phyloP scores from a whole-genome alignment of 2,888 invertebrate genomes.

The Coecobrya sp. region DNA sequence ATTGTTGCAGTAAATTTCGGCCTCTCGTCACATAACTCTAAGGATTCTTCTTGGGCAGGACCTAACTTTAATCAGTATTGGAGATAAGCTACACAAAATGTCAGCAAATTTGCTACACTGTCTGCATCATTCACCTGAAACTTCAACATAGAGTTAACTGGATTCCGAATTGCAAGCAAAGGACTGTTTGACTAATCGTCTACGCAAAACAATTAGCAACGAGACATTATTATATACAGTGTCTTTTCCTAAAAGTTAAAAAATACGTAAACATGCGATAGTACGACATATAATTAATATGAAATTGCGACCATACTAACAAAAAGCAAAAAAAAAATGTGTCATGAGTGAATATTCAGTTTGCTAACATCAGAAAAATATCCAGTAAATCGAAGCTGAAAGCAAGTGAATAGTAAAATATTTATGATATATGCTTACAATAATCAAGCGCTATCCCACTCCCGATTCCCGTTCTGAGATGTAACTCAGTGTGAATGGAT shows the following conservation, averaged over 20 bases:
- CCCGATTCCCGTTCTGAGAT: background rate
- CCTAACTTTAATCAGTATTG: conserved; percentile 43
- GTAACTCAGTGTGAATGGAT: background rate
- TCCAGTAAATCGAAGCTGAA: background rate
- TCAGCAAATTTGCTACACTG: background rate
- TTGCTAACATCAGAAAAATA: background rate
- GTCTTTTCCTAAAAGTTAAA: too few relatives aligned
- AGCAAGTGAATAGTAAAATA: background rate
- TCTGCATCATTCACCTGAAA: background rate
- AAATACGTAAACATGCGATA: too few relatives aligned
- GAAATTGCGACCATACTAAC: background rate
- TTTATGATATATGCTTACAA: background rate
- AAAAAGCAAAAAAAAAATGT: background rate
- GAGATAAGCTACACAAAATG: background rate
- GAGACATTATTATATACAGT: too few relatives aligned
- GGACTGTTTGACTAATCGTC: too few relatives aligned
- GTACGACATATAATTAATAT: too few relatives aligned
- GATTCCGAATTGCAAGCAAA: background rate
- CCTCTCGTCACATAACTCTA: conserved; percentile 67
- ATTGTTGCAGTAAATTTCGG: conserved; percentile 71
- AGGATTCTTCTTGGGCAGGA: conserved; percentile 71
- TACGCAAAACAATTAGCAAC: too few relatives aligned
- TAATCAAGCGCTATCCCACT: conserved; percentile 20
- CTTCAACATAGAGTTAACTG: too few relatives aligned
- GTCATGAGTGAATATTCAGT: background rate